These are phyloP conservation scores for Pyrochroa serraticornis DNA, from an alignment of 2,888 invertebrate species.

Conservation along the genomic window DNA sequence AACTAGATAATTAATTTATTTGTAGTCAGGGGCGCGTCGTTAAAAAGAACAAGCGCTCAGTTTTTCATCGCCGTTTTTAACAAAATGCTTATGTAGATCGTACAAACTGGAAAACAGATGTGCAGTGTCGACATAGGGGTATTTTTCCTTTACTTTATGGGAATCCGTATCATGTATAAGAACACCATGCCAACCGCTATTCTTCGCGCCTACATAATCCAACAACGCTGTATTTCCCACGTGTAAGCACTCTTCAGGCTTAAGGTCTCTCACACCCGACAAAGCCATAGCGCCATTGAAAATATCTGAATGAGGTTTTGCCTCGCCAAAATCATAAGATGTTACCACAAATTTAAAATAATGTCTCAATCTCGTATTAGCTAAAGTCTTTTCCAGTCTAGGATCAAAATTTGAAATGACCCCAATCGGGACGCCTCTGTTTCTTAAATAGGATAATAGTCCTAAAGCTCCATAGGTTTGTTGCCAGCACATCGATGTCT, in stretches of 20 bases:
- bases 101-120: constrained; percentile 60
- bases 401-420: constrained; percentile 91
- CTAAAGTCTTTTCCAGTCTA: constrained; percentile 71
- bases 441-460: constrained; percentile 67
- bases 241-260: constrained; percentile 74
- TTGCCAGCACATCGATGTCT: constrained; percentile 76
- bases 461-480: constrained; percentile 68
- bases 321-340: constrained; percentile 75
- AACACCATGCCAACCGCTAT: constrained; percentile 77
- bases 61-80: constrained; percentile 39
- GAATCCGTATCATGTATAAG: constrained; percentile 56
- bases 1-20: neutral
- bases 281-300: constrained; percentile 68
- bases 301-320: constrained; percentile 78
- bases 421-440: constrained; percentile 65
- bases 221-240: constrained; percentile 78
- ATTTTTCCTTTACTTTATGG: constrained; percentile 53
- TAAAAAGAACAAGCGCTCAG: constrained; percentile 30
- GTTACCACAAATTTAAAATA: constrained; percentile 82
- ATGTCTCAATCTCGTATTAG: constrained; percentile 67
- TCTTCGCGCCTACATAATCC: constrained; percentile 79
- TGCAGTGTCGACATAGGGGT: constrained; percentile 55
- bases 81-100: constrained; percentile 58
- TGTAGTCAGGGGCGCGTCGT: neutral
- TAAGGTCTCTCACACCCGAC: constrained; percentile 56